Conservation (phyloP, 2,888 invertebrate species). For the Dexiosoma caninum region DNA sequence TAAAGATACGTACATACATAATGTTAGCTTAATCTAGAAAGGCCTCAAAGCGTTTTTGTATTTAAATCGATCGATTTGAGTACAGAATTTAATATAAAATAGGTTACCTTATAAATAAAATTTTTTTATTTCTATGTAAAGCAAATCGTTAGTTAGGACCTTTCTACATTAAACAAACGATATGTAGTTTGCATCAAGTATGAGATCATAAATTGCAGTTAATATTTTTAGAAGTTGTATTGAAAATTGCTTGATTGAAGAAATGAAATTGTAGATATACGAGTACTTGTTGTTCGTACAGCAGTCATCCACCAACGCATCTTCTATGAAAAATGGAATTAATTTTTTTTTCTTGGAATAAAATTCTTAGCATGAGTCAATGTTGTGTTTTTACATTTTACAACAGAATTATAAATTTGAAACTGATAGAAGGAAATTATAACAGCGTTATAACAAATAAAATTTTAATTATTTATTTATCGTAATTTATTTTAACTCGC, state of each 20-base stretch:
- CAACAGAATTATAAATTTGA: neutral
- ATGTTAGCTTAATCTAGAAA: no score
- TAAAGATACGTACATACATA: no score
- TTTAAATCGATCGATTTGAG: no score
- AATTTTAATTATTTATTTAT: no score
- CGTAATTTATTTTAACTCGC: no score
- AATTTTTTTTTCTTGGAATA: neutral
- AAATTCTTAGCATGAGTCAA: slow-evolving; percentile 22
- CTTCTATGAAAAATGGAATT: slow-evolving; percentile 10
- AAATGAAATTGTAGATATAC: slow-evolving; percentile 3
- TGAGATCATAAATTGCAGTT: slow-evolving; percentile 35
- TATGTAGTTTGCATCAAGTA: slow-evolving; percentile 27
- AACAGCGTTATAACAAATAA: no score
- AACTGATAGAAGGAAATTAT: neutral
- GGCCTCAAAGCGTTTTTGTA: no score
- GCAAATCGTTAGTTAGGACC: no score
- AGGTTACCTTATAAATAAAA: no score
- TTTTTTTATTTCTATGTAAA: no score
- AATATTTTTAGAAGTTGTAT: slow-evolving; percentile 7
- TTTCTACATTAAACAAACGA: no score
- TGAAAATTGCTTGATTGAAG: slow-evolving; percentile 22
- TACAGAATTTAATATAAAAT: no score
- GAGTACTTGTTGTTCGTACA: neutral
- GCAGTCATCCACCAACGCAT: slow-evolving; percentile 44
- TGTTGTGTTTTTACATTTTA: neutral